phyloP scores from a whole-genome alignment of 1,140 invertebrate species.

The Colletes latitarsis region DNA sequence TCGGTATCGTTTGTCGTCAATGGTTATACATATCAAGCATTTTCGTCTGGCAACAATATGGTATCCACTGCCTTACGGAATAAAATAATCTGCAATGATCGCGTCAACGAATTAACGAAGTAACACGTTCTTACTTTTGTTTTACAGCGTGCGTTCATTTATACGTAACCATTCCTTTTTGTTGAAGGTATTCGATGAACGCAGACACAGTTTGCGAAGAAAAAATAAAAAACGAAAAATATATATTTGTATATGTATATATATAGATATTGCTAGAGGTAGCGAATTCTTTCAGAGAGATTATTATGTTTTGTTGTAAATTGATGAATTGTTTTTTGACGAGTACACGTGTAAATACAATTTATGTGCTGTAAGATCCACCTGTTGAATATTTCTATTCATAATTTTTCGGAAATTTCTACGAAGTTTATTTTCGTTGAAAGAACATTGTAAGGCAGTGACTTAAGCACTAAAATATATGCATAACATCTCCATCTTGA shows the following conservation, averaged over 20 bases:
- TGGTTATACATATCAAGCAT: constrained; percentile 37
- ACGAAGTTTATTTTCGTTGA: constrained; percentile 50
- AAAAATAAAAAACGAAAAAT: neutral
- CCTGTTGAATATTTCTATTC: constrained; percentile 55
- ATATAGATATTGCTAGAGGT: constrained; percentile 47
- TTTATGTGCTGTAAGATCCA: constrained; percentile 61
- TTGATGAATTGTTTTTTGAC: constrained; percentile 63
- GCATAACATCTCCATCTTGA: constrained; percentile 47
- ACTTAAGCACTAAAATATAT: constrained; percentile 53
- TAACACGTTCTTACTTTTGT: neutral
- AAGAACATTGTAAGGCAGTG: constrained; percentile 47
- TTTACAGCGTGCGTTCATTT: neutral
- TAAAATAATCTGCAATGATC: neutral
- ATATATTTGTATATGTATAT: neutral
- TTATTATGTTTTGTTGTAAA: constrained; percentile 65
- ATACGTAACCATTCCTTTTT: neutral
- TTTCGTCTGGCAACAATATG: constrained; percentile 4
- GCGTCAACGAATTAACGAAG: too few relatives aligned
- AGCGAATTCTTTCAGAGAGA: constrained; percentile 62
- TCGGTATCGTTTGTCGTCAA: neutral
- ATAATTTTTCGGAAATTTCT: constrained; percentile 49
- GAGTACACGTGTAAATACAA: constrained; percentile 66
- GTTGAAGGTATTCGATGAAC: neutral
- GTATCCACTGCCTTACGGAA: constrained; percentile 25
- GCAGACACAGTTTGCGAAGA: neutral